Percentiles rank a stretch among this genome's conserved stretches.
Conservation (phyloP, 2,888 invertebrate species). For the Palloptera scutellata region DNA sequence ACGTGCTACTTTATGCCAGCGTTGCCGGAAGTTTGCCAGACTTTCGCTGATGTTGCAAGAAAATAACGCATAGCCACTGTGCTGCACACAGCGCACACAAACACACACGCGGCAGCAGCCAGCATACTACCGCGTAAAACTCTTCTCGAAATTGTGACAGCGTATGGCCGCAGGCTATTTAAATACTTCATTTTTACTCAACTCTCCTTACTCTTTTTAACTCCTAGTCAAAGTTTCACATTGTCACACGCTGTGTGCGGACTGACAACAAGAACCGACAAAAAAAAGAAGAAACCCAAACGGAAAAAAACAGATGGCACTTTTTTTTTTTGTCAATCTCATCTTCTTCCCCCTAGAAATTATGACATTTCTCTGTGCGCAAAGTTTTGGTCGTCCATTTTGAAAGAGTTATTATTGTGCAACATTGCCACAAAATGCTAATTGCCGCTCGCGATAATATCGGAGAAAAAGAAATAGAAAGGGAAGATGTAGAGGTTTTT, state of each 20-base stretch:
- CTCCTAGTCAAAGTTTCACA: constrained; percentile 27
- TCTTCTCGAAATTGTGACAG: constrained; percentile 55
- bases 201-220: constrained; percentile 27
- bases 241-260: constrained; percentile 17
- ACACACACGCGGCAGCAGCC: constrained; percentile 23
- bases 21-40: too few relatives aligned
- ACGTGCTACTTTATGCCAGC: too few relatives aligned
- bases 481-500: too few relatives aligned
- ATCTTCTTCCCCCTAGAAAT: constrained; percentile 29
- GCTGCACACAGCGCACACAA: constrained; percentile 16
- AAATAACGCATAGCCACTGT: constrained; percentile 32
- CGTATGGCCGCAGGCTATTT: constrained; percentile 61
- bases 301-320: too few relatives aligned
- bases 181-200: constrained; percentile 49
- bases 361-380: constrained; percentile 42
- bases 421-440: constrained; percentile 30
- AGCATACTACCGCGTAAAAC: constrained; percentile 27
- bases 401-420: constrained; percentile 20
- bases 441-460: constrained; percentile 29
- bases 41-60: constrained; percentile 58
- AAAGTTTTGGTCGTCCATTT: constrained; percentile 13
- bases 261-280: neutral
- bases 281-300: neutral
- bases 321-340: constrained; percentile 9
- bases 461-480: neutral